Conservation (phyloP, 1,140 invertebrate species). For the Araneus ventricosus region DNA sequence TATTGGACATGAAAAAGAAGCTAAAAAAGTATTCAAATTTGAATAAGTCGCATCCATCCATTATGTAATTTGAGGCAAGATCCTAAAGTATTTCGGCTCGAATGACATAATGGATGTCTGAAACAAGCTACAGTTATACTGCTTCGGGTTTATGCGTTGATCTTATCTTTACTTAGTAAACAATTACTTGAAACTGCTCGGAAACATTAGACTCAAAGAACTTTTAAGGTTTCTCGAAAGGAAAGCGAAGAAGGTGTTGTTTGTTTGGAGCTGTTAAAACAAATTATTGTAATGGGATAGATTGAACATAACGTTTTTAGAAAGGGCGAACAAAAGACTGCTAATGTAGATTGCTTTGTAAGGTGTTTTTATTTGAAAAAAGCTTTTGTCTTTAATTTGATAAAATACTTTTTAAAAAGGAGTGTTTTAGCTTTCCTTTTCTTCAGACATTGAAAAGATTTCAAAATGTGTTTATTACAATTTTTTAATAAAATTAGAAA, state of each 20-base stretch:
- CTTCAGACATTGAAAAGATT: too few relatives aligned
- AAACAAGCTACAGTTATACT: neutral
- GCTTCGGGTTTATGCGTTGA: neutral
- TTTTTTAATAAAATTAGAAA: too few relatives aligned
- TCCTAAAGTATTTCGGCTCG: neutral
- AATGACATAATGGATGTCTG: neutral
- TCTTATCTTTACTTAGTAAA: conserved; percentile 5
- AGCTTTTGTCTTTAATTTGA: too few relatives aligned
- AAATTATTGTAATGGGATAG: neutral
- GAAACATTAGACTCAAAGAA: neutral
- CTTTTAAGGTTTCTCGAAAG: neutral
- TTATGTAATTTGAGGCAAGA: neutral
- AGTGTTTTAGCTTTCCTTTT: too few relatives aligned
- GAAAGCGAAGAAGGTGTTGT: neutral
- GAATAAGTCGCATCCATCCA: neutral
- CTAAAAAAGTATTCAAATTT: neutral
- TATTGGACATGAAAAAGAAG: neutral
- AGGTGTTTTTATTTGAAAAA: too few relatives aligned
- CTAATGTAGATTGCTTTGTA: neutral
- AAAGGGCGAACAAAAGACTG: neutral
- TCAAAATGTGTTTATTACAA: too few relatives aligned
- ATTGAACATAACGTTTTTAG: neutral
- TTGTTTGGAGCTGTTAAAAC: neutral
- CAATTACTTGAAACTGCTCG: neutral
- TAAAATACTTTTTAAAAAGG: too few relatives aligned